These are phyloP conservation scores for Fistularia commersonii DNA, from an alignment of 2,797 vertebrate species.

Conservation along the genomic window DNA sequence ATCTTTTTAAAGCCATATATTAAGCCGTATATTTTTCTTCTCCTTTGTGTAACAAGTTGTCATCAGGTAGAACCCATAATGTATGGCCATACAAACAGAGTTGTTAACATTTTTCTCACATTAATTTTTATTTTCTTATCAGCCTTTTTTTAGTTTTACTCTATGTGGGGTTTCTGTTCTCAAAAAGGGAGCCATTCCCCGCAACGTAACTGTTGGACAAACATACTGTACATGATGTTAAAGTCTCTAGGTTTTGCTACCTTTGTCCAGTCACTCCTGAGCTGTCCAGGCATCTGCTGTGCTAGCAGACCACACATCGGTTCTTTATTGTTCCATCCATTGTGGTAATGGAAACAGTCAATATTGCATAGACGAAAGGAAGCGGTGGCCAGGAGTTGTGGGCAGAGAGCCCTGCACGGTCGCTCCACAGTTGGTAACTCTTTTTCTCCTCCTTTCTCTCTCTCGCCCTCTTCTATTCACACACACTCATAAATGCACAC, in stretches of 20 bases:
- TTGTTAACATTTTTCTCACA: too few relatives aligned
- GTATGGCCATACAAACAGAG: too few relatives aligned
- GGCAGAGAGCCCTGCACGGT: constrained; percentile 46
- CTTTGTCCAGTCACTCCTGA: constrained; percentile 44
- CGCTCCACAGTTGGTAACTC: constrained; percentile 65
- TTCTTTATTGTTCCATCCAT: constrained; percentile 78
- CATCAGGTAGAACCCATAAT: too few relatives aligned
- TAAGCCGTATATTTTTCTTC: too few relatives aligned
- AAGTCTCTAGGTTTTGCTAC: constrained; percentile 37
- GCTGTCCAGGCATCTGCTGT: constrained; percentile 45
- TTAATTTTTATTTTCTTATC: too few relatives aligned
- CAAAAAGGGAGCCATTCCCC: too few relatives aligned
- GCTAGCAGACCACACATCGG: constrained; percentile 69
- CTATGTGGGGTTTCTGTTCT: too few relatives aligned
- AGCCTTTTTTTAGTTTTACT: too few relatives aligned
- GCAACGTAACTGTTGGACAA: too few relatives aligned
- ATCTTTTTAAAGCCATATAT: too few relatives aligned
- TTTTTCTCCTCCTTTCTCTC: constrained; percentile 1
- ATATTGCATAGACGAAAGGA: constrained; percentile 64
- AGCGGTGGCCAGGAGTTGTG: constrained; percentile 58
- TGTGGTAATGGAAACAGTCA: constrained; percentile 78
- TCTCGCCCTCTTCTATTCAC: constrained; percentile 23
- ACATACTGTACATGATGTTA: constrained; percentile 2
- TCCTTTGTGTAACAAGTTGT: too few relatives aligned
- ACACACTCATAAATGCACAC: constrained; percentile 31